Evolutionary conservation across 2,113 vertebrate genomes (phyloP), one percentile per base, ranked within the genome.

Genomic region (Oenanthe melanoleuca): DNA sequence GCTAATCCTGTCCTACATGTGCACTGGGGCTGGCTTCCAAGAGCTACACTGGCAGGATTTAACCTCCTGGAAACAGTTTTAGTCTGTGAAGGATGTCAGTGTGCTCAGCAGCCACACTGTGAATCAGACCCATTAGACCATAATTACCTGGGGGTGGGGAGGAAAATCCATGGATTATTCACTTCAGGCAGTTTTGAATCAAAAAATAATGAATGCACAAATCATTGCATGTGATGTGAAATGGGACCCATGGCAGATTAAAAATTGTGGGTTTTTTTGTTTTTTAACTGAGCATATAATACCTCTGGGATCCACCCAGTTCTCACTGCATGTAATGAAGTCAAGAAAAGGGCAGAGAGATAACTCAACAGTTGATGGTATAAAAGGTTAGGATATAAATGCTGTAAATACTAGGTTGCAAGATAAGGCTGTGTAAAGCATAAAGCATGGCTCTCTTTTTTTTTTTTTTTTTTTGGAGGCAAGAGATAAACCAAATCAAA

Each of bases 361-460:
- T 16, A 59, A 37, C 73, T 80, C 49, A 75, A 28, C 55, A 80
- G 60, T 49, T 82, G n/a, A n/a, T 93, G 38, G 31, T 85, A 40
- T 74, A 80, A 90, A 92, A 93, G 52, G 69, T 87, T 79, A 71
- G 50, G 49, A n/a, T 75, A 72, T 26, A 91, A 89, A 78, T 63
- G n/a, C 26, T 78, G 11, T 86, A 88, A 94, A 86, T 80, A 87
- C 37, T 72, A 73, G 28, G 24, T 49, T 87, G 33, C 37, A 66
- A 73, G 73, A 56, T 49, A 81, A 57, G 53, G 23, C n/a, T 80
- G 29, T 45, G 31, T 78, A 38, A 89, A 78, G 42, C 40, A 38
- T 60, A 63, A 95, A 20, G 23, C 24, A 52, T 60, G 11, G 12
- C 50, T 91, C 53, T 59, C 3, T 80, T 52, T 25, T 42, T 15